phyloP scores from a whole-genome alignment of 2,113 vertebrate genomes.

The Stictonetta naevosa region DNA sequence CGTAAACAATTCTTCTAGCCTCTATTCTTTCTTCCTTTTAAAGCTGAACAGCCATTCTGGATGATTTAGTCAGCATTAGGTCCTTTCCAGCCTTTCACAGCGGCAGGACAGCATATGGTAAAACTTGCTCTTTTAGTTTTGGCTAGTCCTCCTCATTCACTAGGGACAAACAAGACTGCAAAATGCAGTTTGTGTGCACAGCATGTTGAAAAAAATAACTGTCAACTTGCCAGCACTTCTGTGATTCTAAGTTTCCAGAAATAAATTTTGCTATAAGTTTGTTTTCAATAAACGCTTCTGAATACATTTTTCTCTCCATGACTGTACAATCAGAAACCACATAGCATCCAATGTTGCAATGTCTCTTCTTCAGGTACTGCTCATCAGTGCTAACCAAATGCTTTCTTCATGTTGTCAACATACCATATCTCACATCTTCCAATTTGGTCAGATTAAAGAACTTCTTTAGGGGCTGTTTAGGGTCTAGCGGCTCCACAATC shows the following conservation, averaged over 20 bases:
- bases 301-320: neutral
- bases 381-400: neutral
- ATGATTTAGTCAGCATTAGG: neutral
- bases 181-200: neutral
- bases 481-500: slow-evolving; percentile 85
- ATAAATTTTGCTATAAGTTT: neutral
- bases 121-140: neutral
- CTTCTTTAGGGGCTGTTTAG: slow-evolving; percentile 79
- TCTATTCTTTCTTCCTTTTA: neutral
- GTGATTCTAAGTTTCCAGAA: neutral
- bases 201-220: neutral
- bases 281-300: neutral
- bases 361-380: neutral
- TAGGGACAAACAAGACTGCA: neutral
- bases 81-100: neutral
- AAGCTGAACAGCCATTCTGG: neutral
- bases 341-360: neutral
- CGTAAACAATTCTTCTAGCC: neutral
- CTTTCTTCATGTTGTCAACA: neutral
- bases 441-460: slow-evolving; percentile 93
- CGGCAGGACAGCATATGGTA: neutral
- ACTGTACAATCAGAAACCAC: neutral
- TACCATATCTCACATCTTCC: slow-evolving; percentile 90
- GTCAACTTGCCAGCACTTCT: neutral
- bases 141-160: neutral